Evolutionary conservation across 2,113 vertebrate genomes (phyloP), one percentile per base, ranked within the genome.

Genomic region (Xenopus borealis): DNA sequence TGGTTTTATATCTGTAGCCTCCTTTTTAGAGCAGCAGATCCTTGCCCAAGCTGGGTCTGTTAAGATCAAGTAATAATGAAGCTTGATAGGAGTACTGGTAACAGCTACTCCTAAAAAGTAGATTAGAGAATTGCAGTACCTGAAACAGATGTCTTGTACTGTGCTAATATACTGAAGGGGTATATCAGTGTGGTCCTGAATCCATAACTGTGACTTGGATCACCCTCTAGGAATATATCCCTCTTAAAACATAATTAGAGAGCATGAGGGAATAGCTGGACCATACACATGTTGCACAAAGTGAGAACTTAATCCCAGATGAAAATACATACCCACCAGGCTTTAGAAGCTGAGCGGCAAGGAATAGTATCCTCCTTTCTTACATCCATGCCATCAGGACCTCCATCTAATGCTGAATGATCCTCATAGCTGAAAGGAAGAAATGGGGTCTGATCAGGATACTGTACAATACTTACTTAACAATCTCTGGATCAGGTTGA

Each of bases 201-300:
- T 88, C 94, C 94, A 95, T 18, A 55, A 83, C 30, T 73, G 80
- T 99, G 96, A 18, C 93, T 91, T 61, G 94, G 93, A 70, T 98
- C 95, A 70, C 96, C 94, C 84, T 98, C 97, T 75, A 98, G 86
- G 88, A 95, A 99, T 75, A 98, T 55, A 2, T 86, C 93, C 11
- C 97, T 98, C 85, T 52, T 55, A 63, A 80, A 33, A 33, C 17
- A 55, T 1, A 16, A 9, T 1, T n/a, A 55, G 78, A 47, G 69
- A 61, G 18, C 57, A 70, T 16, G 40, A 17, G 30, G 62, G 78
- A 9, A 66, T 13, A 12, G 4, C 19, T 19, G 18, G 12, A 44
- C n/a, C 9, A 10, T n/a, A 11, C 33, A 16, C 23, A 27, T 19
- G 13, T 46, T 62, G 10, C 10, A 16, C 11, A 12, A 62, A 62